Base-by-base conservation (phyloP, 2,113 vertebrate genomes). In the Epinephelus moara region DNA sequence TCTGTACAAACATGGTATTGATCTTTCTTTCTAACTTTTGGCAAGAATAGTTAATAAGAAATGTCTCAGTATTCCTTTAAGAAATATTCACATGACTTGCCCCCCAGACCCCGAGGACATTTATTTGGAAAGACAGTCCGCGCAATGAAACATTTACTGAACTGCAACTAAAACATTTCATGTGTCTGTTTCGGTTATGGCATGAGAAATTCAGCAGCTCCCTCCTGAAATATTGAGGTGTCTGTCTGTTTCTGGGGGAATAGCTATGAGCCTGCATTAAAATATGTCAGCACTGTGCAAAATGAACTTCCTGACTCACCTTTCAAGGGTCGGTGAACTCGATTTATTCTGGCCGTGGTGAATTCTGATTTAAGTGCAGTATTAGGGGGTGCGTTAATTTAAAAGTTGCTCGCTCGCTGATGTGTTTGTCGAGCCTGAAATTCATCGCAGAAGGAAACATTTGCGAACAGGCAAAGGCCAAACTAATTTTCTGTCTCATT, bases 261-360 rank as follows among this genome's bases (percentile, higher is more conserved):
- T 12, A 2, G 6, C 70, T 23, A n/a, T 33, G 47, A 52, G 30
- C 52, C 63, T 11, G 37, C 21, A 66, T 70, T 88, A 18, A 52
- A 57, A 52, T 50, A 17, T 18, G 17, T 57, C 53, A 12, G 62
- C 47, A 50, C 50, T 37, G 49, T 42, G 45, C 57, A 21, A 63
- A 81, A 73, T 45, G 14, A 13, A 56, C 10, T 62, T 33, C 70
- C 25, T 66, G 15, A 59, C 30, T 72, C 12, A 21, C n/a, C 33
- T 61, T 64, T 74, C 45, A 73, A 60, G 63, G 63, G 61, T 83
- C 53, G 4, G n/a, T 80, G 62, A 77, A 66, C 52, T 81, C 14
- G 2, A 72, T 61, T 50, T 40, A 78, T 56, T 81, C 14, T 11
- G 30, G 52, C 14, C 1, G 1, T 25, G 21, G 23, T 59, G 15